Evolutionary conservation across 2,797 vertebrate genomes (phyloP).

Genomic region (Atherinosoma microstoma): DNA sequence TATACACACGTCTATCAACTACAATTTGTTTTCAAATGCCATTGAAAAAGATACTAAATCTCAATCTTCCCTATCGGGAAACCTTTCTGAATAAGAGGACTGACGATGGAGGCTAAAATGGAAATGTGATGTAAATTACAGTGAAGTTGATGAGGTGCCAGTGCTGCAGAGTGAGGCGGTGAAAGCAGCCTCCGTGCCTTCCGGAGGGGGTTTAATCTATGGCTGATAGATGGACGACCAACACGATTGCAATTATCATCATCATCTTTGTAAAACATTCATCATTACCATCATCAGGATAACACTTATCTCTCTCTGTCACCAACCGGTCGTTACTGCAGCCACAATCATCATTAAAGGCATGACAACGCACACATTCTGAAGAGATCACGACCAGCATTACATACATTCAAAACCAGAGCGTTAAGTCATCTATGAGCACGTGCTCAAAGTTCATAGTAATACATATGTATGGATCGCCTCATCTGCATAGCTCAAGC

Average conservation of each 20-base stretch:
- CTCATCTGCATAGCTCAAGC: conserved; percentile 57
- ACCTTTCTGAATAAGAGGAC: conserved; percentile 27
- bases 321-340: conserved; percentile 64
- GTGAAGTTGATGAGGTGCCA: conserved; percentile 34
- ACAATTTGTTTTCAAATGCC: conserved; percentile 26
- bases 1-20: conserved; percentile 24
- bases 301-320: conserved; percentile 63
- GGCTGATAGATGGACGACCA: conserved; percentile 69
- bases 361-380: background rate
- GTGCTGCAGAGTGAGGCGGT: conserved; percentile 11
- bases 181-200: conserved; percentile 39
- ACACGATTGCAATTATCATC: conserved; percentile 71
- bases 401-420: conserved; percentile 16
- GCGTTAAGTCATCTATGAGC: conserved; percentile 13
- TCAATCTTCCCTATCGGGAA: conserved; percentile 23
- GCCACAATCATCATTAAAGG: conserved; percentile 37
- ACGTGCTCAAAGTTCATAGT: conserved; percentile 35
- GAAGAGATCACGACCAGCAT: background rate
- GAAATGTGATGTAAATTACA: conserved; percentile 61
- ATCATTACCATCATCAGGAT: conserved; percentile 74
- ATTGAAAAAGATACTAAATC: conserved; percentile 30
- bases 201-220: conserved; percentile 58
- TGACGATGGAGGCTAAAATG: conserved; percentile 56
- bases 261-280: conserved; percentile 77
- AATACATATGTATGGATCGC: conserved; percentile 59